Evolutionary conservation across 2,113 vertebrate genomes (phyloP).

Genomic region (Tonatia bakeri): DNA sequence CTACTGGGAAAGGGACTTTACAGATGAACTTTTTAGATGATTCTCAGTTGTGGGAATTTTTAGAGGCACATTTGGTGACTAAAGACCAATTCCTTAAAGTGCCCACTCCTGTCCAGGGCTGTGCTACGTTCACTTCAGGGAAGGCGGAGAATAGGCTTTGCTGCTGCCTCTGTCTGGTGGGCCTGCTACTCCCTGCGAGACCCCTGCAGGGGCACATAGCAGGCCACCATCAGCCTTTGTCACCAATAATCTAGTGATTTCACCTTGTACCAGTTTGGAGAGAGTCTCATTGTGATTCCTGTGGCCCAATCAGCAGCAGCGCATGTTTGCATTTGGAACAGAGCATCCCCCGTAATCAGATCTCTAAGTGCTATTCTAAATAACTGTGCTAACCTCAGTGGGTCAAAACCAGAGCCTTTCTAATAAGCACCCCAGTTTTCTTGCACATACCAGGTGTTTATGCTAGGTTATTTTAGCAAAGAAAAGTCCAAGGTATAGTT

Average conservation of each 20-base stretch:
- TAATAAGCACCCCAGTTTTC: background rate
- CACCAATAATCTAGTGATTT: background rate
- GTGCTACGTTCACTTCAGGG: background rate
- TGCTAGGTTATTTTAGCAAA: background rate
- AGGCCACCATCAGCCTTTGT: background rate
- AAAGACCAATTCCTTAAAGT: background rate
- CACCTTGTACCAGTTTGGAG: fast-evolving
- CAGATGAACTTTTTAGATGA: background rate
- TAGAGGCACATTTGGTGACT: background rate
- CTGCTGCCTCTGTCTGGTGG: background rate
- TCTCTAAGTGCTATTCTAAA: too few relatives aligned
- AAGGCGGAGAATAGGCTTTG: fast-evolving
- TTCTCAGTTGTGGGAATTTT: background rate
- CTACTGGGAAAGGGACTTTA: background rate
- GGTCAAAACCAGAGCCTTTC: background rate
- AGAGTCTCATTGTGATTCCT: background rate
- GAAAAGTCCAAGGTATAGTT: background rate
- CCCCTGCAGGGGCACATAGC: background rate
- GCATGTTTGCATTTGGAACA: background rate
- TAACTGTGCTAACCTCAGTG: fast-evolving
- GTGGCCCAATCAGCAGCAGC: too few relatives aligned
- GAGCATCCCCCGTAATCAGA: too few relatives aligned
- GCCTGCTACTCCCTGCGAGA: background rate
- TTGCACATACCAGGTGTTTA: background rate
- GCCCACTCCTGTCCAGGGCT: too few relatives aligned